These are phyloP conservation scores for Trichonephila clavata DNA, from an alignment of 1,140 invertebrate species.

Conservation along the genomic window DNA sequence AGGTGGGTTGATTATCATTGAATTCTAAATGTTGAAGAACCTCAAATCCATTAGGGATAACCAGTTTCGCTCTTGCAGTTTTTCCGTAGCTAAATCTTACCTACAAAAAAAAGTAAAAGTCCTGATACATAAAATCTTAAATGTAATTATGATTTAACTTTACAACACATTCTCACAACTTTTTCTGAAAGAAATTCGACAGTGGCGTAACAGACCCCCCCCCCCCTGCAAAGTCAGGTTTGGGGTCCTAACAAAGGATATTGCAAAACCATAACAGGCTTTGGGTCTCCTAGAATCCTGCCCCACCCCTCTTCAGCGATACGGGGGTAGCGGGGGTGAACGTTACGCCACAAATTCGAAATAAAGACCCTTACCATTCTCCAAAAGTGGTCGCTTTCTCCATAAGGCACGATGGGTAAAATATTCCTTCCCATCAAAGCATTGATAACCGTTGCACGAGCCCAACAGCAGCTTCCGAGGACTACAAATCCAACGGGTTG, in stretches of 20 bases:
- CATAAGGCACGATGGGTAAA: slow-evolving; percentile 82
- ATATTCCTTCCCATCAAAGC: slow-evolving; percentile 85
- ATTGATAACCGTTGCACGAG: slow-evolving; percentile 88
- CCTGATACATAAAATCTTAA: too few relatives aligned
- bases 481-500: slow-evolving; percentile 84
- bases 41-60: slow-evolving; percentile 88
- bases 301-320: neutral
- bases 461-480: slow-evolving; percentile 86
- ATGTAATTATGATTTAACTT: too few relatives aligned
- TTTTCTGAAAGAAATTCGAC: neutral
- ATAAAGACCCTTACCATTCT: slow-evolving; percentile 48
- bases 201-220: too few relatives aligned
- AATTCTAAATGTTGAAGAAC: slow-evolving; percentile 86
- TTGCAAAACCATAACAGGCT: too few relatives aligned
- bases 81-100: slow-evolving; percentile 87
- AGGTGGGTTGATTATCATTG: slow-evolving; percentile 85
- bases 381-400: slow-evolving; percentile 56
- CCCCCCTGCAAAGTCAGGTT: too few relatives aligned
- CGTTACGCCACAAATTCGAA: too few relatives aligned
- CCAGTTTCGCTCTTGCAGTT: slow-evolving; percentile 85
- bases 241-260: too few relatives aligned
- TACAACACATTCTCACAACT: too few relatives aligned
- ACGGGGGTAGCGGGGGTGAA: neutral
- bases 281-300: too few relatives aligned
- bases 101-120: slow-evolving; percentile 25